Percentiles rank a stretch among this genome's conserved stretches.
Conservation (phyloP, 2,113 vertebrate species). For the Neolamprologus hecqui region DNA sequence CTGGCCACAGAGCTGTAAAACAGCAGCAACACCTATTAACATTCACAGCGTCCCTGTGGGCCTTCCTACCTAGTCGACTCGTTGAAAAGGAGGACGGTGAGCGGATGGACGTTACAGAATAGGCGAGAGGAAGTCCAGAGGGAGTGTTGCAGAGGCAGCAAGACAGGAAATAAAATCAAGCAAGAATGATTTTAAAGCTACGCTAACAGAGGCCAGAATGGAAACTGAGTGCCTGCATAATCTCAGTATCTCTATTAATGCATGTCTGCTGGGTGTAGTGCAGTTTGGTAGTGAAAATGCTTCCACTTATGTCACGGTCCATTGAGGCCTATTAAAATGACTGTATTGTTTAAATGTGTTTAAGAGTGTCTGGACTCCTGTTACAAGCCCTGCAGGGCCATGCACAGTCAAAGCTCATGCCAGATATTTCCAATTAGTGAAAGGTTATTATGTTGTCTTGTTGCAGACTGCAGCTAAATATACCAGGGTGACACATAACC, state of each 20-base stretch:
- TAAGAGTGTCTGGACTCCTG: constrained; percentile 11
- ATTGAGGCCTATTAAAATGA: constrained; percentile 23
- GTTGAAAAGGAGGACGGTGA: not conserved
- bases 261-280: constrained; percentile 20
- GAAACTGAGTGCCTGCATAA: constrained; percentile 24
- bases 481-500: not conserved
- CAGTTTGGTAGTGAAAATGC: not conserved
- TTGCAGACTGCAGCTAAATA: not conserved
- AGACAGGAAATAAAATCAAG: not conserved
- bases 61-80: not conserved
- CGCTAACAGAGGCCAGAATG: constrained; percentile 1
- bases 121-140: not conserved
- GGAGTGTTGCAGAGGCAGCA: not conserved
- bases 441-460: not conserved
- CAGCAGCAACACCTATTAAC: constrained; percentile 25
- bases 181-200: not conserved
- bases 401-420: not conserved
- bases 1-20: constrained; percentile 54
- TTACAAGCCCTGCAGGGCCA: not conserved
- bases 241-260: constrained; percentile 30
- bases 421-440: constrained; percentile 8
- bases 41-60: not conserved
- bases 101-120: not conserved
- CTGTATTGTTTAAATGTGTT: constrained; percentile 9
- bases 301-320: constrained; percentile 16